phyloP scores from a whole-genome alignment of 2,888 invertebrate genomes.

The Amphiduros pacificus region DNA sequence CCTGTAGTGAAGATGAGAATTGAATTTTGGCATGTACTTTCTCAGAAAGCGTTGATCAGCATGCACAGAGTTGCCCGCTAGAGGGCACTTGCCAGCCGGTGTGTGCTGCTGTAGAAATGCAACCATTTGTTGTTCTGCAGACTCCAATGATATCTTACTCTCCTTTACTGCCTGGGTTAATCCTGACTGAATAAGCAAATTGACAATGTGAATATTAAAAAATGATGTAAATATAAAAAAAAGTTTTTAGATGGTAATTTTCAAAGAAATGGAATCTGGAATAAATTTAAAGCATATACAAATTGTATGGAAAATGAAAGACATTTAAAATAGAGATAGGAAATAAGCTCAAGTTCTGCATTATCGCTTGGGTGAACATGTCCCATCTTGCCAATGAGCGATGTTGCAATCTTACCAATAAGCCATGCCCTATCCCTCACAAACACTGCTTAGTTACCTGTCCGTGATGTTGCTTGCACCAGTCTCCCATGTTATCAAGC shows the following conservation, averaged over 20 bases:
- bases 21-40: conserved; percentile 79
- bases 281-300: not conserved
- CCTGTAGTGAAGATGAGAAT: conserved; percentile 84
- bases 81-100: conserved; percentile 68
- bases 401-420: too few relatives aligned
- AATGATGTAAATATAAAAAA: not conserved
- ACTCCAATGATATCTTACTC: conserved; percentile 69
- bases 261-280: not conserved
- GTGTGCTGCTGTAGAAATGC: conserved; percentile 71
- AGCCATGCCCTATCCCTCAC: too few relatives aligned
- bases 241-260: not conserved
- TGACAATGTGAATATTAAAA: not conserved
- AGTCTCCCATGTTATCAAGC: conserved; percentile 77
- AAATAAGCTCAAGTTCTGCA: too few relatives aligned
- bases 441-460: too few relatives aligned
- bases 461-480: conserved; percentile 80
- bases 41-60: conserved; percentile 81
- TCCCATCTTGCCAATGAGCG: too few relatives aligned
- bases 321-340: too few relatives aligned
- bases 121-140: conserved; percentile 75
- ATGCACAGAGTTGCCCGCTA: conserved; percentile 80
- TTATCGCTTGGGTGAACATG: too few relatives aligned
- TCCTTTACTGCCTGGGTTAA: conserved; percentile 73
- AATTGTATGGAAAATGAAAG: too few relatives aligned
- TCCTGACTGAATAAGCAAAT: conserved; percentile 70